Conservation (phyloP, 2,888 invertebrate species). For the Idaea straminata region DNA sequence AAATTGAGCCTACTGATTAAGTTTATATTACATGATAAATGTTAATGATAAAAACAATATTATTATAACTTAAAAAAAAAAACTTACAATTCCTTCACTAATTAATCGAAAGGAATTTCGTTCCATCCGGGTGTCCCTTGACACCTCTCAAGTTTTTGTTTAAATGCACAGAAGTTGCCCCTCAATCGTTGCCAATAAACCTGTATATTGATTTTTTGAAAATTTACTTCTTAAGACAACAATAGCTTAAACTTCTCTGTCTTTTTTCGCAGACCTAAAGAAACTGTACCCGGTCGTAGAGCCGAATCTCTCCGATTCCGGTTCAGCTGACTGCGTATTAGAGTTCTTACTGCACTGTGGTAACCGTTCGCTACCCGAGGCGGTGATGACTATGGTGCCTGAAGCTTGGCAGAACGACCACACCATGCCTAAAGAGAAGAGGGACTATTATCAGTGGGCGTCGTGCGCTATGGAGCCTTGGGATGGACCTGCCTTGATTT, state of each 20-base stretch:
- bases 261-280: conserved; percentile 80
- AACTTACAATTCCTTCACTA: no score
- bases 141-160: no score
- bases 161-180: no score
- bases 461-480: conserved; percentile 99
- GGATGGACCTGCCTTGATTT: conserved; percentile 98
- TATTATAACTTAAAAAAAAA: no score
- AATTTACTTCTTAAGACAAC: no score
- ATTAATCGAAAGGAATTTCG: no score
- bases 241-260: neutral
- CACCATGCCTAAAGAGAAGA: conserved; percentile 95
- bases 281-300: conserved; percentile 98
- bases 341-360: conserved; percentile 98
- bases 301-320: conserved; percentile 98
- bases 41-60: no score
- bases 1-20: no score
- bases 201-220: no score
- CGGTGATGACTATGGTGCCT: conserved; percentile 99
- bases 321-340: conserved; percentile 97
- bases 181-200: no score
- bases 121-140: no score
- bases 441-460: conserved; percentile 98
- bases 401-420: conserved; percentile 99
- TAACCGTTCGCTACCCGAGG: conserved; percentile 94
- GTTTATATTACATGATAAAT: no score